phyloP scores from a whole-genome alignment of 2,113 vertebrate species.

The Prunella himalayana region DNA sequence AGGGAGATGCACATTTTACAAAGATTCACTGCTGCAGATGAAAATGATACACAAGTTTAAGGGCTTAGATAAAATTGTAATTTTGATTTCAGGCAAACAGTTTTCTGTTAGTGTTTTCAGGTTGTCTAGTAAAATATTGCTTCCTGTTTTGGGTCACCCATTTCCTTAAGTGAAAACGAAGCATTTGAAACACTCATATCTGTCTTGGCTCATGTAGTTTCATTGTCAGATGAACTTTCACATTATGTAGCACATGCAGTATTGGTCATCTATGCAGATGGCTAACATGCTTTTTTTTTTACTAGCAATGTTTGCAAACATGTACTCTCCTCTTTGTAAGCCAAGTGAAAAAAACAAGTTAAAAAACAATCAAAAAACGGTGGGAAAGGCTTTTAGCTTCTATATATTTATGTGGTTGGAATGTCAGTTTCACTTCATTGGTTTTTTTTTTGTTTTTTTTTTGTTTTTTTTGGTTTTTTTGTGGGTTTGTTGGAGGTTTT shows the following conservation, averaged over 20 bases:
- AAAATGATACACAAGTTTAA: background rate
- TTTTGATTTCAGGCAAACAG: background rate
- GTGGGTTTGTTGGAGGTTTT: background rate
- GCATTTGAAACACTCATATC: background rate
- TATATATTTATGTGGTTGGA: background rate
- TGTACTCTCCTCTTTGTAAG: background rate
- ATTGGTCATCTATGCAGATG: background rate
- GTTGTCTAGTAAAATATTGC: background rate
- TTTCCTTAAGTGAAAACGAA: background rate
- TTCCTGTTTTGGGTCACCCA: background rate
- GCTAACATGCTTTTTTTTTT: background rate
- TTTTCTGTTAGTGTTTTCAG: background rate
- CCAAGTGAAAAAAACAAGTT: background rate
- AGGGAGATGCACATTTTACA: background rate
- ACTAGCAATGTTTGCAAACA: background rate
- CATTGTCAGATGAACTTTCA: background rate
- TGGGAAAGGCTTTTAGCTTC: background rate
- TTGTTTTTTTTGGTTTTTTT: background rate
- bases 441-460: background rate
- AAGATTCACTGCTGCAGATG: background rate
- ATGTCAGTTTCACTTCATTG: background rate
- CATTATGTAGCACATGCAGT: background rate
- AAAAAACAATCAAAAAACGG: background rate
- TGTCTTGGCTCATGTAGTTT: background rate
- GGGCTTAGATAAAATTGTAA: background rate